These are phyloP conservation scores for Mobula birostris DNA, from an alignment of 2,113 vertebrate genomes.

Conservation along the genomic window DNA sequence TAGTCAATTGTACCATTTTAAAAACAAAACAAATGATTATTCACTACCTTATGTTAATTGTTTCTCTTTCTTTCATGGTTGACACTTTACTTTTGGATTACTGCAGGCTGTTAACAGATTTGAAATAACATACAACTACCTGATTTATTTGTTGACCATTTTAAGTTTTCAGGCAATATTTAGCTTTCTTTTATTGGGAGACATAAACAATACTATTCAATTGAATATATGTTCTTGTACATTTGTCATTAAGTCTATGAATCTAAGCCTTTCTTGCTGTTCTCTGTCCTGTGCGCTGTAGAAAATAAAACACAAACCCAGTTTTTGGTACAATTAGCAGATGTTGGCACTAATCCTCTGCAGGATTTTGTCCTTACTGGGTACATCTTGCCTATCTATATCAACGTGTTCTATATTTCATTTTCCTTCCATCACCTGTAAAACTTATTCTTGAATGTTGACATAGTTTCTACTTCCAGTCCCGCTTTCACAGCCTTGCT, in stretches of 20 bases:
- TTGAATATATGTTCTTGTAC: neutral
- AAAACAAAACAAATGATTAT: neutral
- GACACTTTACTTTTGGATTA: neutral
- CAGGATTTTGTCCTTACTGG: neutral
- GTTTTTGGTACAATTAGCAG: neutral
- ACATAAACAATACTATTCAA: neutral
- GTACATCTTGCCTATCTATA: neutral
- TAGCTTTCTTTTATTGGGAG: neutral
- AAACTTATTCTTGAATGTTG: neutral
- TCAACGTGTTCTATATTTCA: neutral
- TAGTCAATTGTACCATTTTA: neutral
- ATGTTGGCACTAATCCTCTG: neutral
- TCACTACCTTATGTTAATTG: neutral
- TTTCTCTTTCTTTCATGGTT: neutral
- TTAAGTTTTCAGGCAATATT: neutral
- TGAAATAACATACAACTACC: neutral
- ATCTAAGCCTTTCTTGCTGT: neutral
- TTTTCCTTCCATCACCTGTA: neutral
- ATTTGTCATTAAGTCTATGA: no score
- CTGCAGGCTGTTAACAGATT: neutral
- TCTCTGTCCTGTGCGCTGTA: neutral
- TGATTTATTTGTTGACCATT: neutral
- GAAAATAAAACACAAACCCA: neutral
- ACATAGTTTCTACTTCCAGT: neutral
- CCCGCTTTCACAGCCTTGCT: neutral